phyloP scores from a whole-genome alignment of 2,888 invertebrate genomes.

The Deroplatys truncata region DNA sequence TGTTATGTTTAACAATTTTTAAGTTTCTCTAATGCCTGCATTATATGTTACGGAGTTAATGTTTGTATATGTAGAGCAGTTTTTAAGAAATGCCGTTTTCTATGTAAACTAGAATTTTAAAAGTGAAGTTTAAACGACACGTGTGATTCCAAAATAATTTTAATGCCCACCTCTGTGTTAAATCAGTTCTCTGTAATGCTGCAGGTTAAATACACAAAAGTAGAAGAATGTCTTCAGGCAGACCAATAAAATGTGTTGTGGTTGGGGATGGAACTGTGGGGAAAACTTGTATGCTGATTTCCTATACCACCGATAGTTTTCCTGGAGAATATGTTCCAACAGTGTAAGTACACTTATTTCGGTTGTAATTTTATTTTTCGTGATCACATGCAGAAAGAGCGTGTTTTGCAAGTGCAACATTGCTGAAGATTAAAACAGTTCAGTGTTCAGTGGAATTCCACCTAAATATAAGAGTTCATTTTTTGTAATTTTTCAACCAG shows the following conservation, averaged over 20 bases:
- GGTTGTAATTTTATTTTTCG: background rate
- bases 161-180: background rate
- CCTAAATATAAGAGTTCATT: no score
- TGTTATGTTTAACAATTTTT: background rate
- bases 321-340: conserved; percentile 94
- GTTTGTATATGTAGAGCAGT: background rate
- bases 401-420: no score
- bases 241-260: conserved; percentile 81
- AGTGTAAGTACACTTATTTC: conserved; percentile 63
- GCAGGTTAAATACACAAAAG: background rate
- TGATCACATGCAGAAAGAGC: conserved; percentile 4
- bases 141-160: background rate
- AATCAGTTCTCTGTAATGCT: background rate
- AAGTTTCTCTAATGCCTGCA: background rate
- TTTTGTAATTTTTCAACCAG: no score
- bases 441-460: no score
- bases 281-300: conserved; percentile 91
- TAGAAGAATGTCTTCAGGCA: conserved; percentile 18
- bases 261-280: conserved; percentile 92
- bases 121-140: background rate
- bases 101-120: background rate
- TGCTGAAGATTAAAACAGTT: no score
- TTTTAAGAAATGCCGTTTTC: background rate
- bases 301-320: conserved; percentile 89
- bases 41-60: background rate